Evolutionary conservation across 2,888 invertebrate genomes (phyloP).

Genomic region (Drosophila paramelanica): DNA sequence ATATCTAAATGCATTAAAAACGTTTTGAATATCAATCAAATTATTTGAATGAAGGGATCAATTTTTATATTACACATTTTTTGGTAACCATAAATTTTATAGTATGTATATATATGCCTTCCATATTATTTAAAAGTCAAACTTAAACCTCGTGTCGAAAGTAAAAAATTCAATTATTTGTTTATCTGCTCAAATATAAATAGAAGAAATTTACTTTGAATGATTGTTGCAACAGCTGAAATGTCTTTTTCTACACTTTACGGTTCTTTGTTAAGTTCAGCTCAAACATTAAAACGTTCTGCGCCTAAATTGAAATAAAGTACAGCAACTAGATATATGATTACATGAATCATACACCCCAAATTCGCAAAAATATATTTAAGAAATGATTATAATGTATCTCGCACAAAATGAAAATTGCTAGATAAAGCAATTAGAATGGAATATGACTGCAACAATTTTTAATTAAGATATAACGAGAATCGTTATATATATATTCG

Average conservation of each 20-base stretch:
- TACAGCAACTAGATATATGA: not conserved
- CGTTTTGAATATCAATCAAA: not conserved
- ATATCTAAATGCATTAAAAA: no score
- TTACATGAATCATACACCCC: no score
- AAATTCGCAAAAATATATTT: not conserved
- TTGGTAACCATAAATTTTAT: no score
- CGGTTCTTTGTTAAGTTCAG: not conserved
- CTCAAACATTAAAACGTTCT: not conserved
- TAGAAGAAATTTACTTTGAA: constrained; percentile 2
- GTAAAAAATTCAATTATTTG: constrained; percentile 16
- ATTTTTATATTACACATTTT: no score
- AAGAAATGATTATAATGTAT: not conserved
- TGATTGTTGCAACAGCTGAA: constrained; percentile 22
- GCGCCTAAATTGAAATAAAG: not conserved
- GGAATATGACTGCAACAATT: constrained; percentile 15
- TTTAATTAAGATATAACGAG: constrained; percentile 34
- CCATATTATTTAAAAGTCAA: constrained; percentile 17
- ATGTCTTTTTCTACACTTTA: not conserved
- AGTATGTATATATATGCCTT: not conserved
- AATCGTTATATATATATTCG: constrained; percentile 18
- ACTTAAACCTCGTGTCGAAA: constrained; percentile 11
- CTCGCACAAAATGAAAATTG: not conserved
- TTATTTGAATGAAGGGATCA: not conserved
- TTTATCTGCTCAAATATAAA: not conserved
- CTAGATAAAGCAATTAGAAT: not conserved